Conservation (phyloP, 2,888 invertebrate genomes). For the Orthosia gothica region DNA sequence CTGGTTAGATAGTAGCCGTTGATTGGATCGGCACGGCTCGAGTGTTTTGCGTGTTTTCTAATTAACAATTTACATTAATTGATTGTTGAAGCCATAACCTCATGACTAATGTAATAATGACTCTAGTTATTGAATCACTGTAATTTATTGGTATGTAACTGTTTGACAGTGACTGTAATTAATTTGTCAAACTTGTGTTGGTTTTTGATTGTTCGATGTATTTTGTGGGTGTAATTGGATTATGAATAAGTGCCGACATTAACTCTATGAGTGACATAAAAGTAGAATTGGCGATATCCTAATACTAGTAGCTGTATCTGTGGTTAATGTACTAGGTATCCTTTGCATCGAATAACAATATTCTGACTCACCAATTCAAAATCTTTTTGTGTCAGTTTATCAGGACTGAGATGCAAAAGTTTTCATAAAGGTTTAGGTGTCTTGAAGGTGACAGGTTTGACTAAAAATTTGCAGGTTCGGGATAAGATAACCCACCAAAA, state of each 20-base stretch:
- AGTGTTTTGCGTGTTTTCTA: slow-evolving; percentile 66
- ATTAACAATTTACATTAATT: slow-evolving; percentile 66
- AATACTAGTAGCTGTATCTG: slow-evolving; percentile 3
- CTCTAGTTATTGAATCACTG: slow-evolving; percentile 41
- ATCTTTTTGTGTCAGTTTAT: background rate
- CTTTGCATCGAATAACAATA: no score
- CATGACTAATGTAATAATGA: slow-evolving; percentile 60
- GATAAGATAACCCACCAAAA: background rate
- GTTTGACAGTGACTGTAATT: slow-evolving; percentile 19
- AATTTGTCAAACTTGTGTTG: background rate
- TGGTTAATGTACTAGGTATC: no score
- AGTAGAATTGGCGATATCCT: background rate
- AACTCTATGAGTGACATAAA: background rate
- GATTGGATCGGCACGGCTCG: slow-evolving; percentile 64
- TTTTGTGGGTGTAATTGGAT: slow-evolving; percentile 13
- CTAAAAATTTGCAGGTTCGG: background rate
- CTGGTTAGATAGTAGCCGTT: slow-evolving; percentile 60
- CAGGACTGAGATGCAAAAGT: background rate
- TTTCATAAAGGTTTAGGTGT: background rate
- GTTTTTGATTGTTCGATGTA: background rate
- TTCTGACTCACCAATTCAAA: no score
- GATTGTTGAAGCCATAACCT: slow-evolving; percentile 54
- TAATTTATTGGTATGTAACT: slow-evolving; percentile 29
- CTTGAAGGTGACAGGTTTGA: background rate
- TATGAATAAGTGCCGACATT: background rate